Conservation (phyloP, 1,140 invertebrate species). For the Melanaphis sacchari region DNA sequence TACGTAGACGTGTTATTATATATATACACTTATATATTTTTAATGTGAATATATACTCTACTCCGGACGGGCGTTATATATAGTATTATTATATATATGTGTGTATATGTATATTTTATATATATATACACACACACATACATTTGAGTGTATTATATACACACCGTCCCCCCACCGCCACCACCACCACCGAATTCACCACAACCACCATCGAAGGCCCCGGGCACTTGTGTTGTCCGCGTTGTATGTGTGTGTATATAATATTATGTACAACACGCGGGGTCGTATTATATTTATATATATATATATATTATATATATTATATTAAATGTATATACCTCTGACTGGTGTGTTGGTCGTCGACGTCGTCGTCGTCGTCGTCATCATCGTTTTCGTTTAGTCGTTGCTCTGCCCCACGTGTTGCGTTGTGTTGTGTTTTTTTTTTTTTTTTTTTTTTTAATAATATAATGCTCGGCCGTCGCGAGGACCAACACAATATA, state of each 20-base stretch:
- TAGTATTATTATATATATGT: background rate
- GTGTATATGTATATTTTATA: background rate
- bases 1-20: background rate
- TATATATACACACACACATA: background rate
- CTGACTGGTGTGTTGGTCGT: slow-evolving; percentile 10
- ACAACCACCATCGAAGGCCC: background rate
- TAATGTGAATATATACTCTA: background rate
- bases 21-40: background rate
- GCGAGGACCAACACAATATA: slow-evolving; percentile 45
- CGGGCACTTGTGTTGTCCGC: slow-evolving; percentile 28
- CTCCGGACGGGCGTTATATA: background rate
- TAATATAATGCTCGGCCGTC: slow-evolving; percentile 30
- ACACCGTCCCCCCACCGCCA: background rate
- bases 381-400: background rate
- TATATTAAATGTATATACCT: background rate
- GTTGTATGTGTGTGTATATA: background rate
- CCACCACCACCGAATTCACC: background rate
- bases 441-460: background rate
- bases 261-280: background rate
- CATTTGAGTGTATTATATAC: background rate
- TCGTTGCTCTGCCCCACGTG: background rate
- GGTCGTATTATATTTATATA: background rate
- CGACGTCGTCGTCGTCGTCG: background rate
- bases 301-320: slow-evolving; percentile 5
- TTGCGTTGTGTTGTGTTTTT: background rate